Percentiles rank a stretch among this genome's conserved stretches.
These are phyloP conservation scores for Siphamia tubifer DNA, from an alignment of 2,113 vertebrate genomes.

Conservation along the genomic window DNA sequence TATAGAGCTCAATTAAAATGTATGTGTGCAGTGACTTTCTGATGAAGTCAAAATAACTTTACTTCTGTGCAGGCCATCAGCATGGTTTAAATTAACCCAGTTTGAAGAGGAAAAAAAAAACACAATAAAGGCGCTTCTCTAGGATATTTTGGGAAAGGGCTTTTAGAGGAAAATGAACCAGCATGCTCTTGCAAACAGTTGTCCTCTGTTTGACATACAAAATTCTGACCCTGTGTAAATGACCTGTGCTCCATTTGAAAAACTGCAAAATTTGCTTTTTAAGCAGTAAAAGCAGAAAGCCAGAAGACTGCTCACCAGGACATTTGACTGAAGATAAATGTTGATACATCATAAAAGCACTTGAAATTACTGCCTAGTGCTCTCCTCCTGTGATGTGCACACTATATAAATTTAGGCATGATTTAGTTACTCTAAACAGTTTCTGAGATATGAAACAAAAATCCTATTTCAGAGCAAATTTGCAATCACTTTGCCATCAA, in stretches of 20 bases:
- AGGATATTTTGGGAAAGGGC: background rate
- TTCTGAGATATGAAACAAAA: conserved; percentile 29
- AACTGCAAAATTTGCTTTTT: background rate
- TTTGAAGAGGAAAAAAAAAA: background rate
- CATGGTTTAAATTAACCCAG: background rate
- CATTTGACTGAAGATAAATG: conserved; percentile 26
- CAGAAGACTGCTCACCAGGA: background rate
- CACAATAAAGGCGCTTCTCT: background rate
- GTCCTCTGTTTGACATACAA: background rate
- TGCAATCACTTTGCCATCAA: conserved; percentile 39
- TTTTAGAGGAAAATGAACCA: conserved; percentile 4
- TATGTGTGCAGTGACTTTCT: background rate
- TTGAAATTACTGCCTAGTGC: background rate
- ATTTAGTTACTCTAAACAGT: conserved; percentile 20
- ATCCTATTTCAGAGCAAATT: conserved; percentile 33
- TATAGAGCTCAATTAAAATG: background rate
- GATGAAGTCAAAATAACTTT: conserved; percentile 6
- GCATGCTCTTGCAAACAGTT: background rate
- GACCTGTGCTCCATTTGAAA: conserved; percentile 20
- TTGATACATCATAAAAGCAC: background rate
- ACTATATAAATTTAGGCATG: background rate
- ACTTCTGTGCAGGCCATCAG: background rate
- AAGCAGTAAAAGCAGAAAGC: background rate
- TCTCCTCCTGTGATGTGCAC: background rate
- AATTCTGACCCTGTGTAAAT: background rate